phyloP scores from a whole-genome alignment of 2,797 vertebrate species.

The Anabas testudineus region DNA sequence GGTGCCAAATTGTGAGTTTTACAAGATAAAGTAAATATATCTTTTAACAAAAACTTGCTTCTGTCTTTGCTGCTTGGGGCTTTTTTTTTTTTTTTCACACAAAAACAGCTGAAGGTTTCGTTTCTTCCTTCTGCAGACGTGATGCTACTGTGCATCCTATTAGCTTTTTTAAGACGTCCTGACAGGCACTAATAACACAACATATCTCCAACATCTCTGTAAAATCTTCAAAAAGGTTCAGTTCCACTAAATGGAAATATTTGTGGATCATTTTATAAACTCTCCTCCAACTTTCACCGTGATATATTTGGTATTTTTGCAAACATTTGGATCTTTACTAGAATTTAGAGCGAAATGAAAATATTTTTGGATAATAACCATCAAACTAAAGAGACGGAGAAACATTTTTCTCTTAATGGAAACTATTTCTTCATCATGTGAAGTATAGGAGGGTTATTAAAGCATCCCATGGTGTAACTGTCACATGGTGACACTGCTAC shows the following conservation, averaged over 20 bases:
- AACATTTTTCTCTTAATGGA: neutral
- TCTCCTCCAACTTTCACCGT: neutral
- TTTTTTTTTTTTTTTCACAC: neutral
- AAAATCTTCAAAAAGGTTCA: neutral
- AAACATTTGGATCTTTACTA: neutral
- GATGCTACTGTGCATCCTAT: neutral
- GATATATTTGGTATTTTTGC: neutral
- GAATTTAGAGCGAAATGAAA: neutral
- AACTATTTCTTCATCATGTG: neutral
- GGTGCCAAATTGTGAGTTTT: conserved; percentile 30
- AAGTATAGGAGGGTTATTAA: neutral
- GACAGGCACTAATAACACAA: neutral
- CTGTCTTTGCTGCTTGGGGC: conserved; percentile 1
- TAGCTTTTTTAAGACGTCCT: neutral
- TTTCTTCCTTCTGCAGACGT: neutral
- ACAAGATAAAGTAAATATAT: conserved; percentile 7
- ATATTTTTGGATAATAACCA: neutral
- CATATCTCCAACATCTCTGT: neutral
- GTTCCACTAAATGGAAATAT: neutral
- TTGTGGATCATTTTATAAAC: neutral
- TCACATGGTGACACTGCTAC: neutral
- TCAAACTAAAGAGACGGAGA: neutral
- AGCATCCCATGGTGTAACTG: neutral
- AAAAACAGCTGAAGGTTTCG: neutral
- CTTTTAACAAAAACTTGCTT: conserved; percentile 8